Evolutionary conservation across 2,797 vertebrate species (phyloP), one percentile per base, ranked within the genome.

Genomic region (Huso huso): DNA sequence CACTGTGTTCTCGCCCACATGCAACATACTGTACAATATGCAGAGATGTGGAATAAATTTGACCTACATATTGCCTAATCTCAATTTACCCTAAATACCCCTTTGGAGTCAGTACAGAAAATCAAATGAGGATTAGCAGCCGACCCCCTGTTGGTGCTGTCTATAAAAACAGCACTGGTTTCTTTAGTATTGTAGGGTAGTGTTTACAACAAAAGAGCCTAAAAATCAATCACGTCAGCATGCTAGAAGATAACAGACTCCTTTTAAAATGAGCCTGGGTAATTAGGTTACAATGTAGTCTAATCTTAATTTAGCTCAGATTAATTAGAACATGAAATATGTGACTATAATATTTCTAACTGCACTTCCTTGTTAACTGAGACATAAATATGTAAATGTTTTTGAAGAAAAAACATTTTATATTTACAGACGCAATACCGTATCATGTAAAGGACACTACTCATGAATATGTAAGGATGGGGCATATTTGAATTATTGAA

Each of bases 21-120:
- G 37, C 37, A 37, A 37, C 37, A 37, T 37, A 37, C 37, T 37
- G 37, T 37, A 37, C 3, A 65, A 50, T 11, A 6, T 18, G 51
- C 52, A 48, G 48, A 49, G 55, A 52, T 48, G 23, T 48, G 57
- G 57, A 65, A 69, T 51, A 61, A 50, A 61, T 58, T 61, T 68
- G 67, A 63, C 70, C 70, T 49, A 66, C 57, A 65, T 70, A 23
- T 11, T 63, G 12, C 11, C 49, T 50, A 67, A 61, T 64, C 62
- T 37, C 11, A 23, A 6, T 15, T 11, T 23, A 7, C 11, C 15
- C 57, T 49, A 10, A 13, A 50, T 62, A 62, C 61, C 67, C 37
- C 62, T 58, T 55, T 65, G 66, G 61, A 67, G 65, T 8, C 65
- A 49, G 62, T 60, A 71, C 58, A 51, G 66, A 65, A 75, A 71